Evolutionary conservation across 2,888 invertebrate species (phyloP), one percentile per base, ranked within the genome.

Genomic region (Drosophila paucipuncta): DNA sequence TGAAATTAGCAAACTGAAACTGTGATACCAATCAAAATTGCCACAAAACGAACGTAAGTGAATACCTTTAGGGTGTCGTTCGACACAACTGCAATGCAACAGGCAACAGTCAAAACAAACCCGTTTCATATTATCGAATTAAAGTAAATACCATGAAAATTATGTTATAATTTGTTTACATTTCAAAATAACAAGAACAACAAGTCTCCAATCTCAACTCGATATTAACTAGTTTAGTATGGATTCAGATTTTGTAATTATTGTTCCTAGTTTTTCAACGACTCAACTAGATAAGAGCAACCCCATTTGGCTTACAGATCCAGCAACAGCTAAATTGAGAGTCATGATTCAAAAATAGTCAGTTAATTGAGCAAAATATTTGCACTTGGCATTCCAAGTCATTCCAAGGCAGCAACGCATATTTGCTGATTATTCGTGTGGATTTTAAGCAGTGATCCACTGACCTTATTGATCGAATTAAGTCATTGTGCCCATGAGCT

Each of bases 1-100:
- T 62, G 53, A 53, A 47, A 71, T 72, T 72, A 72, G 30, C 25
- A 53, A 72, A 47, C 54, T 33, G 11, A 28, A 33, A 53, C 22
- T 57, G 18, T 18, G 39, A 9, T 22, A 50, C 54, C 47, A 37
- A 31, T 33, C 16, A 41, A 58, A 65, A 68, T 35, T 16, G 55
- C 33, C 43, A 69, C 69, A 68, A 58, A 57, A 53, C 47, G 11
- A 18, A 49, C 60, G 35, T 22, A n/a, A 31, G 35, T 22, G n/a
- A 16, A 53, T 35, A 35, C 49, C 70, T 62, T 43, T 25, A 13
- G 41, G 78, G 78, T 73, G 63, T 73, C 78, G 30, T 28, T 33
- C 41, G n/a, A 35, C 11, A 25, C 16, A 18, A 25, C 37, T 7
- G 41, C 22, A 62, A 30, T 47, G 37, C 63, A 41, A 28, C 55